Evolutionary conservation across 2,888 invertebrate species (phyloP), one percentile per base, ranked within the genome.

Genomic region (Leucania comma): DNA sequence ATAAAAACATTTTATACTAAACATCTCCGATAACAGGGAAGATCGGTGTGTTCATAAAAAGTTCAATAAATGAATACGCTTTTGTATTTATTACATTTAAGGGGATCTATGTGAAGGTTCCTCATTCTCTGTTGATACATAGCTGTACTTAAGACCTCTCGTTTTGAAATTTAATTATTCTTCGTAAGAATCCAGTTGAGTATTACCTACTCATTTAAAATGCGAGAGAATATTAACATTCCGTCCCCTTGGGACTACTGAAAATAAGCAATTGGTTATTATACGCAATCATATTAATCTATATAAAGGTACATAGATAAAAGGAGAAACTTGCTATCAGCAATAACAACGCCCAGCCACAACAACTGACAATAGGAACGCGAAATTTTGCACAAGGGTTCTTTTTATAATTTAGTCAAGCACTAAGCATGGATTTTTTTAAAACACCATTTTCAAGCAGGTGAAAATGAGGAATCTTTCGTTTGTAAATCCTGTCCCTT

Each of bases 31-130:
- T 51, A 72, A 57, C 17, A 29, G 12, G 29, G 35, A 57, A 32
- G 32, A 54, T 68, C 22, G 38, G 22, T 57, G 26, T n/a, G 46
- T 53, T 66, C 46, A 58, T 62, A 61, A 72, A 66, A 66, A 48
- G 26, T 50, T 58, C 38, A 58, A 62, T 58, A 72, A 74, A 74
- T 58, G 46, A 51, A 60, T 35, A 46, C 60, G 32, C 12, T 22
- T 57, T 38, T 38, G 32, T 67, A 67, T 63, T 74, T 68, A 68
- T 68, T 35, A 68, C 58, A 62, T 67, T 59, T 67, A 62, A 62
- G 38, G 48, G 58, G 35, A 20, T 48, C 17, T 38, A 24, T 56
- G 46, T 32, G 35, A 35, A 48, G 46, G 51, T 51, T 46, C 26
- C 51, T 53, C 42, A 17, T 59, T 38, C 38, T 29, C n/a, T 24